A percentile compares a stretch with the other conserved stretches of the same genome.
Evolutionary conservation across 2,797 vertebrate species (phyloP).

Genomic region (Crenuchus spilurus): DNA sequence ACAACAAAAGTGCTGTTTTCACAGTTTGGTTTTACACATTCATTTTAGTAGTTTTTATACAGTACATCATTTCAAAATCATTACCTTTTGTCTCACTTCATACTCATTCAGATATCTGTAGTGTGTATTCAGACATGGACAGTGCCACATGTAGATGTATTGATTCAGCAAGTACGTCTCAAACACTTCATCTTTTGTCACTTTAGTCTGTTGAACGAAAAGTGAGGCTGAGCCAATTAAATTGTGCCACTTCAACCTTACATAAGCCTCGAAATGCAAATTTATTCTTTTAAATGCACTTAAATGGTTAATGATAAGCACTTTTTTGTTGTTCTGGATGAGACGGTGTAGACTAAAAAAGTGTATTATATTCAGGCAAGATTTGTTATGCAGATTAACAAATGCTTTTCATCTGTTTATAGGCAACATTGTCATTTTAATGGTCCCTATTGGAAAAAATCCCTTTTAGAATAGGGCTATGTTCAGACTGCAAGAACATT

Average conservation of each 20-base stretch:
- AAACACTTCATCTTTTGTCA: conserved; percentile 35
- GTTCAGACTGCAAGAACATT: too few relatives aligned
- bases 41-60: neutral
- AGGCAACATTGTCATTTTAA: neutral
- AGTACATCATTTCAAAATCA: conserved; percentile 20
- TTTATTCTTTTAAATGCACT: conserved; percentile 7
- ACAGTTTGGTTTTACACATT: neutral
- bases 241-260: neutral
- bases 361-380: neutral
- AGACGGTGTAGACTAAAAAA: neutral
- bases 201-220: conserved; percentile 22
- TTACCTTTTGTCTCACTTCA: conserved; percentile 23
- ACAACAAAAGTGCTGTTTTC: neutral
- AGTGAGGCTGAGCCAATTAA: conserved; percentile 6
- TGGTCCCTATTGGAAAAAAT: neutral
- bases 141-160: conserved; percentile 16
- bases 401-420: neutral
- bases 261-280: neutral
- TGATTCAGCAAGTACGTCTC: neutral
- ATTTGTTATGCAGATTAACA: neutral
- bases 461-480: too few relatives aligned
- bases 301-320: conserved; percentile 3
- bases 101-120: conserved; percentile 20
- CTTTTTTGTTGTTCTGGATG: neutral
- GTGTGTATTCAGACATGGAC: conserved; percentile 31